Base-by-base conservation (phyloP, 2,888 invertebrate genomes). In the Xanthostigma xanthostigma region DNA sequence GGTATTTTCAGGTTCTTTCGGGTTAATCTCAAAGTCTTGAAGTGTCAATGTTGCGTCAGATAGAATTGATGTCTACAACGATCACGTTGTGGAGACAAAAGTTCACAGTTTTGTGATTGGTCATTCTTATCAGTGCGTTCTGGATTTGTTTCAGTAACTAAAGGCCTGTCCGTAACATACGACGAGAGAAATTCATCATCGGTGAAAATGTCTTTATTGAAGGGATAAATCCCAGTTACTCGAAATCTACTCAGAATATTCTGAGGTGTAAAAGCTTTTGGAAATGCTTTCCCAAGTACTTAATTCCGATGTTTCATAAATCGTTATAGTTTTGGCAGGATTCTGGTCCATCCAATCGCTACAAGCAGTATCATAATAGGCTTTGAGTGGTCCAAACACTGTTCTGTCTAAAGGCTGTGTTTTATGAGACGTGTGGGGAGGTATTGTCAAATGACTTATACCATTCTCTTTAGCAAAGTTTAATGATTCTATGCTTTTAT, bases 291-390 rank as follows among this genome's bases (percentile, higher is more conserved):
- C 10, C 52, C 55, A 41, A 59, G 44, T 41, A n/a, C n/a, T n/a
- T n/a, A 52, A 54, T 46, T 46, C 58, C 33, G 60, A 51, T 35
- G 61, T 50, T 46, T 64, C 60, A 55, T 65, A 63, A 39, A 66
- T 64, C 8, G 59, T 59, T 42, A 64, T 53, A 9, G 60, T 12
- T 48, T 48, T 36, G 10, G 10, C 12, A 39, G 40, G 35, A 9
- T 47, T 34, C 12, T 36, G 34, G 6, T 27, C 40, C 46, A 53
- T 51, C 53, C 49, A 56, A 17, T 53, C 50, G 45, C 45, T 50
- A 9, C 46, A 46, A 41, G 55, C 53, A 13, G 44, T 45, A 49
- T 53, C 53, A 45, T 53, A 57, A 36, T 50, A 51, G 9, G 42
- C 45, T 45, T 59, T 58, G 13, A 57, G 49, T 11, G 58, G 55